Evolutionary conservation across 2,888 invertebrate species (phyloP).

Genomic region (Polydesmus complanatus): DNA sequence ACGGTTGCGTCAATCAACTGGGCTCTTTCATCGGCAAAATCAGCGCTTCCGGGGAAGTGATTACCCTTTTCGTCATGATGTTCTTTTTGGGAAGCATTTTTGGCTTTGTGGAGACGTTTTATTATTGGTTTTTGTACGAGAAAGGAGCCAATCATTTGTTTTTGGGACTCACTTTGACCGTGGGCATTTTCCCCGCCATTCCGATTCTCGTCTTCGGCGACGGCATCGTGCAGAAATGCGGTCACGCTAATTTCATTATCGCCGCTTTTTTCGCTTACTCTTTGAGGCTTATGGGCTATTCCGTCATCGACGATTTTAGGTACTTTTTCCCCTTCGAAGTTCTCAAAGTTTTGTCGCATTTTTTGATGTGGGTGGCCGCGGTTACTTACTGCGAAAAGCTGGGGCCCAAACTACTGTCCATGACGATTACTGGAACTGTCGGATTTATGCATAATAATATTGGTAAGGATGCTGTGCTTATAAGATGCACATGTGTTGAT

Average conservation of each 20-base stretch:
- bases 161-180: conserved; percentile 50
- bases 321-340: conserved; percentile 55
- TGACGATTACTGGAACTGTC: conserved; percentile 16
- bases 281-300: conserved; percentile 11
- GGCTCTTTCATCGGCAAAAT: conserved; percentile 12
- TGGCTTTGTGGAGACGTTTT: conserved; percentile 63
- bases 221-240: conserved; percentile 65
- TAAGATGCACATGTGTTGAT: too few species aligned
- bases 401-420: conserved; percentile 14
- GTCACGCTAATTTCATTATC: conserved; percentile 68
- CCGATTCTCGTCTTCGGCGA: conserved; percentile 64
- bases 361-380: conserved; percentile 64
- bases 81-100: conserved; percentile 59
- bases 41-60: conserved; percentile 3
- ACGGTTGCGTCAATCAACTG: conserved; percentile 6
- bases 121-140: conserved; percentile 47
- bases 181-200: conserved; percentile 55
- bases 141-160: conserved; percentile 42
- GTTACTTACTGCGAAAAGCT: conserved; percentile 43
- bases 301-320: conserved; percentile 27
- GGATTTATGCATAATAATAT: conserved; percentile 16
- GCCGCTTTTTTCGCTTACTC: conserved; percentile 69
- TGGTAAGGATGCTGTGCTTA: conserved; percentile 5
- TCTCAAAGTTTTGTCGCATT: conserved; percentile 59
- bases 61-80: conserved; percentile 53